These are phyloP conservation scores for Labeo rohita DNA, from an alignment of 2,113 vertebrate species.

Conservation along the genomic window DNA sequence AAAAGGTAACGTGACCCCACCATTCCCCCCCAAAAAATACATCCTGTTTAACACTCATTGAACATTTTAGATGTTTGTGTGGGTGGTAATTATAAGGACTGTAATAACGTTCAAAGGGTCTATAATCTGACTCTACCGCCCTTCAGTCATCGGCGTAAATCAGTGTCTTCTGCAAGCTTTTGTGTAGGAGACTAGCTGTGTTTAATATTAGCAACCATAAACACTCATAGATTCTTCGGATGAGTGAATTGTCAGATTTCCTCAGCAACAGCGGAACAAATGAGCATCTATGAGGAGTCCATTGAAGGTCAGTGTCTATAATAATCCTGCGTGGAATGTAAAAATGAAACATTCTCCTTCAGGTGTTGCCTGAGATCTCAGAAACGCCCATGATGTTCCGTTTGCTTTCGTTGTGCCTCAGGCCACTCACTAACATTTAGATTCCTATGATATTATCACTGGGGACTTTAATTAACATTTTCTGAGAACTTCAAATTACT, in stretches of 20 bases:
- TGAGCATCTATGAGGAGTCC: background rate
- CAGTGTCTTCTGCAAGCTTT: background rate
- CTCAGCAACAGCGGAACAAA: background rate
- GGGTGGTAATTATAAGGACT: background rate
- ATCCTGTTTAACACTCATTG: background rate
- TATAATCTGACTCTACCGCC: background rate
- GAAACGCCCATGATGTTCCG: slow-evolving; percentile 10
- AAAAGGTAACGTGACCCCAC: background rate
- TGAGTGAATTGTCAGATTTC: background rate
- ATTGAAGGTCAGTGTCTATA: background rate
- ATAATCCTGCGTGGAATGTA: background rate
- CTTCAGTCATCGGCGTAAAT: background rate
- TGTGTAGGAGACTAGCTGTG: background rate
- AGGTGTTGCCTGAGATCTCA: background rate
- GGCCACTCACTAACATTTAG: background rate
- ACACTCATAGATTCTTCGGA: background rate
- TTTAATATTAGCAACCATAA: background rate
- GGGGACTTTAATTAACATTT: background rate
- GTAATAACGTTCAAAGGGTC: background rate
- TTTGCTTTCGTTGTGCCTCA: slow-evolving; percentile 8
- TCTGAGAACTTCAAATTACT: background rate
- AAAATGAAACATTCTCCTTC: background rate
- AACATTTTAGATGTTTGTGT: background rate
- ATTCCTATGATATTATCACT: background rate
- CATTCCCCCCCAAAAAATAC: background rate